phyloP scores from a whole-genome alignment of 1,140 invertebrate genomes.

The Drosophila navojoa region DNA sequence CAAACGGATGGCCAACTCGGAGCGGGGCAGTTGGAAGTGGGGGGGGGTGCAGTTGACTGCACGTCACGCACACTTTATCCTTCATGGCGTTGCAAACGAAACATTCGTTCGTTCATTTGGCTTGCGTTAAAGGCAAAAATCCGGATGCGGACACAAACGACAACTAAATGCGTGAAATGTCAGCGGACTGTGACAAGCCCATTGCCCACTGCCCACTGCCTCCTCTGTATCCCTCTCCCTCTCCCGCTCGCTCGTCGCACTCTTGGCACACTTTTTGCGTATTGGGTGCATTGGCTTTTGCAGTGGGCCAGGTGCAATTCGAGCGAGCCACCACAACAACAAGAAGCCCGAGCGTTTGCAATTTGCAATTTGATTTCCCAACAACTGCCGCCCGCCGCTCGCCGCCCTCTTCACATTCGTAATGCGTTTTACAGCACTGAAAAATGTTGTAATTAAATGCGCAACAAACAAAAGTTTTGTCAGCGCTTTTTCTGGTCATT shows the following conservation, averaged over 20 bases:
- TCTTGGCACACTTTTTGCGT: constrained; percentile 28
- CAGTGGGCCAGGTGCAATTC: constrained; percentile 13
- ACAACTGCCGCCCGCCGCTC: not conserved
- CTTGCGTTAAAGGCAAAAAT: constrained; percentile 60
- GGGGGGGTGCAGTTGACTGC: constrained; percentile 25
- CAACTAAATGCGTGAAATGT: constrained; percentile 72
- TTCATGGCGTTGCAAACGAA: constrained; percentile 34
- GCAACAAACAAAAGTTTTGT: constrained; percentile 20
- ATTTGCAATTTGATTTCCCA: constrained; percentile 41
- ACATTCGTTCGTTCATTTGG: constrained; percentile 60
- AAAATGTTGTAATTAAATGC: constrained; percentile 34
- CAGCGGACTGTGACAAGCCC: constrained; percentile 28
- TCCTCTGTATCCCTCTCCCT: not conserved
- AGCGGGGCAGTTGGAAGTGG: not conserved
- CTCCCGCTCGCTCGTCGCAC: not conserved
- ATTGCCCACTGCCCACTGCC: not conserved
- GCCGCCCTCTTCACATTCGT: not conserved
- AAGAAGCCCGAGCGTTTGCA: constrained; percentile 16
- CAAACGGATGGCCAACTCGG: not conserved
- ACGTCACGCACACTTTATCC: constrained; percentile 76
- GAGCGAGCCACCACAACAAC: constrained; percentile 2
- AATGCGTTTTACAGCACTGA: not conserved
- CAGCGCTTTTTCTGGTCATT: constrained; percentile 27
- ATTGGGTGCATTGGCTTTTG: constrained; percentile 33
- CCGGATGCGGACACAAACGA: constrained; percentile 30